Conservation (phyloP, 1,140 invertebrate genomes). For the Metopolophium dirhodum region DNA sequence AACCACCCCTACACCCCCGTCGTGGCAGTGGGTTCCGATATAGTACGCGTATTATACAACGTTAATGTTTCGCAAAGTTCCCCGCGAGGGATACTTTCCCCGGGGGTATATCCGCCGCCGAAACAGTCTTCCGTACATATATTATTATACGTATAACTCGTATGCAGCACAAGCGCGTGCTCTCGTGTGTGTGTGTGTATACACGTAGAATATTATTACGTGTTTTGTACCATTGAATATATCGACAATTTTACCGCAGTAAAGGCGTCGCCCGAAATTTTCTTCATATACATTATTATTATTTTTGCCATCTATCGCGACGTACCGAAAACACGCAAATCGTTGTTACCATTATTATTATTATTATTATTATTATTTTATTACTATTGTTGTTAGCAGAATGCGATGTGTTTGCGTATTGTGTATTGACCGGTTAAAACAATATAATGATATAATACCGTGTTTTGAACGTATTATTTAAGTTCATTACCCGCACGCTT, state of each 20-base stretch:
- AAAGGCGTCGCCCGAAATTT: neutral
- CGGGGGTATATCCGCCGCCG: neutral
- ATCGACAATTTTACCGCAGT: neutral
- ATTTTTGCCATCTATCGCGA: neutral
- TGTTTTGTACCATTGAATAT: neutral
- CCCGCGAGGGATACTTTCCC: neutral
- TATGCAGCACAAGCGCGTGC: neutral
- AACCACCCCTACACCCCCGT: neutral
- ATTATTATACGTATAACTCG: neutral
- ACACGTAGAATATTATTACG: neutral
- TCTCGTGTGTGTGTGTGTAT: neutral
- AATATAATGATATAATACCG: neutral
- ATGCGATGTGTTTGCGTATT: neutral
- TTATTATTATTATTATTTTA: neutral
- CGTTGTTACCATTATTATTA: neutral
- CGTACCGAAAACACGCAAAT: neutral
- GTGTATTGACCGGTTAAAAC: neutral
- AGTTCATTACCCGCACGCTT: neutral
- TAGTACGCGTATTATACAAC: neutral
- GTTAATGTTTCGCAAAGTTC: conserved; percentile 31
- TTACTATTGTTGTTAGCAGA: neutral
- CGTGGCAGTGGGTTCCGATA: neutral
- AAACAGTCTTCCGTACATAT: neutral
- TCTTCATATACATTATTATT: neutral
- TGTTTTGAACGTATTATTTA: neutral